Percentiles rank a stretch among this genome's conserved stretches.
These are phyloP conservation scores for Prionailurus bengalensis DNA, from an alignment of 2,113 vertebrate genomes.

Conservation along the genomic window DNA sequence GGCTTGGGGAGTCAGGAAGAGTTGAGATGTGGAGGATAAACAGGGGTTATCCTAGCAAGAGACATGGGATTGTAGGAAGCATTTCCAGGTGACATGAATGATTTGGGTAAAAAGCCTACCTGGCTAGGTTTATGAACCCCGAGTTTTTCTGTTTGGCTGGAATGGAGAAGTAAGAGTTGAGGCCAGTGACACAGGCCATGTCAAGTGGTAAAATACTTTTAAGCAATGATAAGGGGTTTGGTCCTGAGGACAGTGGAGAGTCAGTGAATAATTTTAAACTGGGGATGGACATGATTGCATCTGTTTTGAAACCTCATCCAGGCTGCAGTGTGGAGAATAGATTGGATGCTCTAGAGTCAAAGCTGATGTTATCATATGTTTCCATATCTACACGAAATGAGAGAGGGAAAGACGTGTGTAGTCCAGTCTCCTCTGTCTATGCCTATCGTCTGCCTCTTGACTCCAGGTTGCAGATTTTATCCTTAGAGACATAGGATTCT, in stretches of 20 bases:
- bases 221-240: slow-evolving; percentile 10
- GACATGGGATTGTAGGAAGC: not conserved
- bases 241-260: not conserved
- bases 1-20: not conserved
- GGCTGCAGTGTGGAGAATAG: not conserved
- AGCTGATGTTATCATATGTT: not conserved
- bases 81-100: not conserved
- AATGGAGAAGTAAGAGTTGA: not conserved
- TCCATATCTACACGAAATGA: not conserved
- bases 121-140: not conserved
- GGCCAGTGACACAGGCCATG: not conserved
- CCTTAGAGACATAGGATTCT: not conserved
- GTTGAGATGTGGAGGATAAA: not conserved
- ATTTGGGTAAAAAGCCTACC: not conserved
- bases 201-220: not conserved
- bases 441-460: not conserved
- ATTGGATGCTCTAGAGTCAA: not conserved
- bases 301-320: not conserved
- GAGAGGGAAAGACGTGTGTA: not conserved
- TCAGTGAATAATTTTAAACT: slow-evolving; percentile 11
- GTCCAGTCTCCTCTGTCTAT: not conserved
- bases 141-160: not conserved
- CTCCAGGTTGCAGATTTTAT: not conserved
- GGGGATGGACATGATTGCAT: not conserved
- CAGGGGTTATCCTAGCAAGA: not conserved